Base-by-base conservation (phyloP, 2,113 vertebrate genomes). In the Thinocorus orbignyianus region DNA sequence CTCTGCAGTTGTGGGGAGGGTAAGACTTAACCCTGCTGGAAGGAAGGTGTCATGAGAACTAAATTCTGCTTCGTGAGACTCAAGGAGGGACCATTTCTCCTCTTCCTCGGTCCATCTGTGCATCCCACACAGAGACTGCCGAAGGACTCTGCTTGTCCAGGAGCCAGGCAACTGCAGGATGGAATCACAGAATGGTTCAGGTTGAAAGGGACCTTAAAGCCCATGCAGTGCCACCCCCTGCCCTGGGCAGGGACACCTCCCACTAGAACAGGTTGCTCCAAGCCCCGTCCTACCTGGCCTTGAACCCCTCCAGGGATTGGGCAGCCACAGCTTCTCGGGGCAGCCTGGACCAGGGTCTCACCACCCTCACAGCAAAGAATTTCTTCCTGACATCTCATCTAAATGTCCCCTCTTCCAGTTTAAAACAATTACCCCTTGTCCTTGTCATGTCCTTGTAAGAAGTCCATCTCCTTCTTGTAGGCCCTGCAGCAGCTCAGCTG, bases 111-210 rank as follows among this genome's bases (percentile, higher is more conserved):
- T 49, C 58, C 7, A 2, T 54, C 37, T 18, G 8, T 37, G 25
- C 23, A 11, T 69, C 86, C 72, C n/a, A 11, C 30, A 5, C 0
- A 2, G 65, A 69, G n/a, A 13, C 10, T 7, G 24, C 11, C 1
- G 1, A 62, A 49, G 25, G 57, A 61, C 19, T 58, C 35, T 54
- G 10, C 51, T 60, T 52, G 65, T 26, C 33, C 33, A 16, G 25
- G 64, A 46, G n/a, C 31, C 18, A 9, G 28, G 30, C 0, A 3
- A 7, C n/a, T 33, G 49, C 39, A 46, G 41, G 10, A 16, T 22
- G 41, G 39, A 37, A 58, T 58, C 55, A 58, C 57, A 58, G 57
- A 31, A 31, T 65, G 61, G 26, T 42, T 44, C 30, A 30, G 13
- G 18, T 31, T 65, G 28, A 41, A 65, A 65, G 9, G 28, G 28